Base-by-base conservation (phyloP, 2,888 invertebrate species). In the Platerodrilus igneus region DNA sequence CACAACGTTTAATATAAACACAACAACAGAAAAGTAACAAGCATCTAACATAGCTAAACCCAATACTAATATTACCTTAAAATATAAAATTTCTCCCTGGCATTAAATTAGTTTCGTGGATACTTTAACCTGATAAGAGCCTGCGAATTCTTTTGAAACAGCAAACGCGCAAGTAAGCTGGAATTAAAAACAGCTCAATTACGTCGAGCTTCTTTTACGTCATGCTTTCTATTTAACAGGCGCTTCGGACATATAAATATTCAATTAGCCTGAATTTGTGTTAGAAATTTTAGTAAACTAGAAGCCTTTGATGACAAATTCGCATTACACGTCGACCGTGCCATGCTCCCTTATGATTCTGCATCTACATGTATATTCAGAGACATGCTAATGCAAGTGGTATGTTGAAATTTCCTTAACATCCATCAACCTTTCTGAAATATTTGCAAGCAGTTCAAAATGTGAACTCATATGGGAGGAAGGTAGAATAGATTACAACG, bases 281-380 rank as follows among this genome's bases (percentile, higher is more conserved):
- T n/a, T n/a, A n/a, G n/a, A n/a, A n/a, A n/a, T n/a, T n/a, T n/a
- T n/a, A n/a, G n/a, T n/a, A n/a, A n/a, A n/a, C n/a, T n/a, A 31
- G 31, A 36, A 25, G 41, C 44, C 53, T 53, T 53, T 53, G 53
- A 53, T 53, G 50, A 50, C 50, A 49, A 49, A 53, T 53, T 50
- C 51, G 48, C 31, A 40, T 53, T 44, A 48, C 46, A 49, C 48
- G 41, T 30, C 29, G 23, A 34, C 11, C 28, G 35, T 37, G 22
- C 34, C 20, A 19, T 38, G 23, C 29, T 36, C 41, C 38, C 41
- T 41, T 44, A 27, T 36, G 45, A 37, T 46, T 49, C 49, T 45
- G 32, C 33, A 28, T 40, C 41, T 37, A 35, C 48, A 49, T 51
- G 48, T 52, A 51, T 52, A 52, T 54, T 52, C 50, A 51, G 46